Conservation (phyloP, 2,888 invertebrate genomes). For the Metopia argyrocephala region DNA sequence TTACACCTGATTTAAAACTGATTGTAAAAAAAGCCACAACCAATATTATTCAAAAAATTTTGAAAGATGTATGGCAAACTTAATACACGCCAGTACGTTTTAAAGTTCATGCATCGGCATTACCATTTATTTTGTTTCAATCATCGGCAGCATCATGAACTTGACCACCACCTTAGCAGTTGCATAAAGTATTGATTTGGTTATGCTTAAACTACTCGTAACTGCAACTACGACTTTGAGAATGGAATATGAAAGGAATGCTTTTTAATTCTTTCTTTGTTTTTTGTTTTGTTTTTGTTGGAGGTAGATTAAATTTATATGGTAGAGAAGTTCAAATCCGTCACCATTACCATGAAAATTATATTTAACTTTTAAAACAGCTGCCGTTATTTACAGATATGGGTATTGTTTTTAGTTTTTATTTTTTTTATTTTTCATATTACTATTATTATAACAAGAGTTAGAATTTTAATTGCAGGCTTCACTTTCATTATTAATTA, state of each 20-base stretch:
- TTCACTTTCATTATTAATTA: no score
- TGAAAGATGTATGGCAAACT: conserved; percentile 43
- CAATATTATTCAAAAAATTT: conserved; percentile 58
- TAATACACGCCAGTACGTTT: neutral
- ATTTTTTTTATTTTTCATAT: neutral
- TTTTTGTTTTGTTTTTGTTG: conserved; percentile 60
- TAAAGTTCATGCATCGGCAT: neutral
- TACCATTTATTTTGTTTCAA: neutral
- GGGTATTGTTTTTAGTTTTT: conserved; percentile 5
- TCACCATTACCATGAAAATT: conserved; percentile 18
- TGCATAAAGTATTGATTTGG: conserved; percentile 62
- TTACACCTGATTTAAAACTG: conserved; percentile 79
- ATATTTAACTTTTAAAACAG: conserved; percentile 42
- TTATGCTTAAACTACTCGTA: conserved; percentile 50
- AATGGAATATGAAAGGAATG: neutral
- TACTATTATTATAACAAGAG: neutral
- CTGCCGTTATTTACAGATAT: conserved; percentile 48
- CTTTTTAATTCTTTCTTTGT: neutral
- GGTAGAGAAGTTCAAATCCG: conserved; percentile 32
- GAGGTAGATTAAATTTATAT: conserved; percentile 69
- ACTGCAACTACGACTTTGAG: neutral
- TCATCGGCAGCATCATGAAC: conserved; percentile 72
- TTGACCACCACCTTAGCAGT: conserved; percentile 74
- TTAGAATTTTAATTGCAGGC: neutral
- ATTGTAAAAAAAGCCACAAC: conserved; percentile 65